Percentiles rank a stretch among this genome's conserved stretches.
phyloP scores from a whole-genome alignment of 2,888 invertebrate species.

The Drosophila mayaguana region DNA sequence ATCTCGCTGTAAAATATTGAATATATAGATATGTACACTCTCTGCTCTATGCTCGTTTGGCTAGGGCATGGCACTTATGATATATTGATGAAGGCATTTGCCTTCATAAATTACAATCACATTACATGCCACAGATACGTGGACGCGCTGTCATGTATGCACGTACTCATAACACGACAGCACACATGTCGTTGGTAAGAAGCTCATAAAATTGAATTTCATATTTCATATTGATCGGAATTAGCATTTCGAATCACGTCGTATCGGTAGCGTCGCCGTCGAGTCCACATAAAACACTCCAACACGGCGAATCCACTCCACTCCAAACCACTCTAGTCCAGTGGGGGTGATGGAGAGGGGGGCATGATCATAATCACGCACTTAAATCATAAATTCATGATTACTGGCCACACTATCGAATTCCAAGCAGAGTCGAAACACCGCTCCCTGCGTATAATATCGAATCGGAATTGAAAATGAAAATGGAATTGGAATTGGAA shows the following conservation, averaged over 20 bases:
- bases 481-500: slow-evolving; percentile 12
- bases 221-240: slow-evolving; percentile 68
- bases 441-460: slow-evolving; percentile 58
- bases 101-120: slow-evolving; percentile 60
- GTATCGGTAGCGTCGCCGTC: slow-evolving; percentile 30
- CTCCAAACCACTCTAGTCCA: neutral
- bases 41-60: neutral
- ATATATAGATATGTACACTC: neutral
- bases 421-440: slow-evolving; percentile 65
- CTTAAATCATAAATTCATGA: slow-evolving; percentile 81
- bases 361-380: slow-evolving; percentile 66
- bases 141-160: slow-evolving; percentile 59
- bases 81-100: slow-evolving; percentile 39
- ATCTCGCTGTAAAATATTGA: neutral
- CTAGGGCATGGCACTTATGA: slow-evolving; percentile 12
- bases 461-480: slow-evolving; percentile 9
- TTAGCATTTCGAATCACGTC: slow-evolving; percentile 63
- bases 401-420: slow-evolving; percentile 53
- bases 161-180: slow-evolving; percentile 69
- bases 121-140: slow-evolving; percentile 63
- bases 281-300: slow-evolving; percentile 37
- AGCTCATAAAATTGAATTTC: slow-evolving; percentile 71
- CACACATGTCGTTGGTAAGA: slow-evolving; percentile 49
- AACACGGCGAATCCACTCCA: neutral
- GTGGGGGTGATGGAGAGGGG: neutral